Evolutionary conservation across 1,140 invertebrate species (phyloP).

Genomic region (Diabrotica virgifera): DNA sequence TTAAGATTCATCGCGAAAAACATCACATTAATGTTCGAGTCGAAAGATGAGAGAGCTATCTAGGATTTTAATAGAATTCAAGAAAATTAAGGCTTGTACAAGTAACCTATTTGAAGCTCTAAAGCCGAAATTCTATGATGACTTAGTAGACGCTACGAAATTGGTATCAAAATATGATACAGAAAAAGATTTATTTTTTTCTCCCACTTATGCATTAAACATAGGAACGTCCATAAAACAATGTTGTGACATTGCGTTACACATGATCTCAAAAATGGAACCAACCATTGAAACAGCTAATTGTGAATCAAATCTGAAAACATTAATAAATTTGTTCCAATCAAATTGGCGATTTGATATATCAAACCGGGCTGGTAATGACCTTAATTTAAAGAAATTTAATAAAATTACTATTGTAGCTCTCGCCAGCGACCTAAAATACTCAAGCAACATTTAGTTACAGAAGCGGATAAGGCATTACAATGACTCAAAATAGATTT

Average conservation of each 20-base stretch:
- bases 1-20: slow-evolving; percentile 30
- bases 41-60: slow-evolving; percentile 36
- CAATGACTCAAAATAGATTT: slow-evolving; percentile 17
- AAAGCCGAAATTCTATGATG: slow-evolving; percentile 27
- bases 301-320: slow-evolving; percentile 29
- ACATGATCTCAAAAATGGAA: slow-evolving; percentile 9
- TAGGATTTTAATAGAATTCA: slow-evolving; percentile 28
- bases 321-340: slow-evolving; percentile 30
- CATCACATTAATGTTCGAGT: slow-evolving; percentile 25
- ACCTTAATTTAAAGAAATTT: slow-evolving; percentile 42
- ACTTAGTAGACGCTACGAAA: slow-evolving; percentile 27
- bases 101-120: slow-evolving; percentile 25
- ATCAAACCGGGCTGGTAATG: slow-evolving; percentile 36
- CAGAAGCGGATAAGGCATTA: slow-evolving; percentile 22
- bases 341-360: slow-evolving; percentile 32
- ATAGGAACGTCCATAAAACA: slow-evolving; percentile 34
- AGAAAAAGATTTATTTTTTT: slow-evolving; percentile 22
- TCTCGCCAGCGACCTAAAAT: slow-evolving; percentile 45
- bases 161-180: slow-evolving; percentile 20
- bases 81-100: slow-evolving; percentile 21
- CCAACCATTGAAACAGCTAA: slow-evolving; percentile 22
- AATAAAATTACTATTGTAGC: slow-evolving; percentile 44
- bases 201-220: slow-evolving; percentile 34
- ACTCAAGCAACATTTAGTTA: slow-evolving; percentile 38
- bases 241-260: slow-evolving; percentile 29